Conservation (phyloP, 2,797 vertebrate genomes). For the Petrocephalus sullivani region DNA sequence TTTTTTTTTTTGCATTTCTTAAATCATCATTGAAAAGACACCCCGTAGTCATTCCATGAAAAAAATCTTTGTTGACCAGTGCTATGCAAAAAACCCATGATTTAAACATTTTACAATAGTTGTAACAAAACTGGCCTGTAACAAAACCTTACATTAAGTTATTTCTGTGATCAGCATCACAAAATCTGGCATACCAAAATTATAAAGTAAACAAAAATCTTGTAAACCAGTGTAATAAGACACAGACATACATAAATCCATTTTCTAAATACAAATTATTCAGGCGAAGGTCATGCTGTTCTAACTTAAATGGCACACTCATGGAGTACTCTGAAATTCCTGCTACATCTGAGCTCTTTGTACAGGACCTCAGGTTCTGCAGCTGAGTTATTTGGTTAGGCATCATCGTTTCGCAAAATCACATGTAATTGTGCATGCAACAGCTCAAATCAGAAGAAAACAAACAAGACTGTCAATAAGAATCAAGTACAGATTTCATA, state of each 20-base stretch:
- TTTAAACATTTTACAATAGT: background rate
- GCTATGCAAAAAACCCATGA: background rate
- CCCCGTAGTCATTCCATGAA: background rate
- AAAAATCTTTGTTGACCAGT: background rate
- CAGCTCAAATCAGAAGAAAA: background rate
- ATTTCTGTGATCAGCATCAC: background rate
- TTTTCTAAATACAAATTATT: background rate
- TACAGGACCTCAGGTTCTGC: background rate
- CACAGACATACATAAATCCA: background rate
- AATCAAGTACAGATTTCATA: background rate
- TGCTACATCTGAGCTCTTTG: slow-evolving; percentile 2
- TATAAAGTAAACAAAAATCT: background rate
- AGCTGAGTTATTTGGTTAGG: background rate
- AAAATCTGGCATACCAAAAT: background rate
- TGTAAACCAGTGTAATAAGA: background rate
- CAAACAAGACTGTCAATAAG: background rate
- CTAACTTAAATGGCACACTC: background rate
- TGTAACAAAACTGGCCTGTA: background rate
- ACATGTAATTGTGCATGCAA: background rate
- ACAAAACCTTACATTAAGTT: background rate
- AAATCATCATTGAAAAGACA: background rate
- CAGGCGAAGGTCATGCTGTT: background rate
- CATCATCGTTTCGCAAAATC: background rate
- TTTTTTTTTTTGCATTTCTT: background rate
- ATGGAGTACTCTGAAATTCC: slow-evolving; percentile 31